A percentile compares a stretch with the other conserved stretches of the same genome.
Conservation (phyloP, 2,113 vertebrate genomes). For the Gymnocephalus cernua region DNA sequence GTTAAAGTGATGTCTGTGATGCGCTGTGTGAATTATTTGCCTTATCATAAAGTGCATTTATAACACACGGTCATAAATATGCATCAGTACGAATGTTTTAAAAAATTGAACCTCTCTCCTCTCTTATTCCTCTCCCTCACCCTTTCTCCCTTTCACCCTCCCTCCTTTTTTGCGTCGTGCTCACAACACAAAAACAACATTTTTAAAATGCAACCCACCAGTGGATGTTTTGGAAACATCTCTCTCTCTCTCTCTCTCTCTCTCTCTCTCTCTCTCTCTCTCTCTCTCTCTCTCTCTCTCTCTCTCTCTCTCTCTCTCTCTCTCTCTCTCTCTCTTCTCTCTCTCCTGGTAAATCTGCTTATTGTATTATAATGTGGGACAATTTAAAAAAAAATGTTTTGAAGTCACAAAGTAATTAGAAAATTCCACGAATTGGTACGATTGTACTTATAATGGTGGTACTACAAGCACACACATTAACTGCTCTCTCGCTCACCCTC, state of each 20-base stretch:
- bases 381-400: slow-evolving; percentile 72
- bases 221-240: slow-evolving; percentile 78
- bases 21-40: slow-evolving; percentile 77
- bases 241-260: slow-evolving; percentile 4
- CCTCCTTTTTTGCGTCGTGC: slow-evolving; percentile 45
- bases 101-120: slow-evolving; percentile 72
- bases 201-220: slow-evolving; percentile 73
- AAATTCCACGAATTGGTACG: slow-evolving; percentile 66
- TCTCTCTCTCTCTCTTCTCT: slow-evolving; percentile 29
- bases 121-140: slow-evolving; percentile 26
- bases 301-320: background rate
- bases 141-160: slow-evolving; percentile 13
- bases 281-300: background rate
- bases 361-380: slow-evolving; percentile 72
- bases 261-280: background rate
- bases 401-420: slow-evolving; percentile 79
- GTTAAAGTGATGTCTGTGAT: slow-evolving; percentile 80
- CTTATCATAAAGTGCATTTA: slow-evolving; percentile 84
- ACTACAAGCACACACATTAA: slow-evolving; percentile 63
- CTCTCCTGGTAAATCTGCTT: slow-evolving; percentile 70
- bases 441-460: slow-evolving; percentile 51
- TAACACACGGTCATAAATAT: slow-evolving; percentile 81
- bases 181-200: slow-evolving; percentile 73
- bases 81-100: slow-evolving; percentile 78
- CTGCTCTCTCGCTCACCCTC: slow-evolving; percentile 13